Evolutionary conservation across 2,888 invertebrate genomes (phyloP), one percentile per base, ranked within the genome.

Genomic region (Amaurobius ferox): DNA sequence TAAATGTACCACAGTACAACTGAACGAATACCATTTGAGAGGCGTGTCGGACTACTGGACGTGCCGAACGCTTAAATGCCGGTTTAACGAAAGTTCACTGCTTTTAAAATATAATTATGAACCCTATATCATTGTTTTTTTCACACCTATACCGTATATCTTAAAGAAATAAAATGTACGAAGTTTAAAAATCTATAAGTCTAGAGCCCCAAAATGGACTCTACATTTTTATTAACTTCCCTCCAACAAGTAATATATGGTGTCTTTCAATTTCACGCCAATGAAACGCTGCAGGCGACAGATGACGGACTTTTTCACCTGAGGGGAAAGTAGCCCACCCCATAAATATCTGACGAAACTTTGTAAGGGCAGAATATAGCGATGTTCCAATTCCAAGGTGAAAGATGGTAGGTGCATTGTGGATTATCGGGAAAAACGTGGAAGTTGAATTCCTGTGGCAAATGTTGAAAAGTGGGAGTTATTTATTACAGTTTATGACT

Each of bases 301-400:
- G 6, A 23, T 19, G 23, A n/a, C n/a, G n/a, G n/a, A n/a, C n/a
- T n/a, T 55, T 3, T 23, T 55, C 16, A 19, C 5, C 16, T 44
- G 5, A 3, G 55, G 23, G 23, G 11, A 23, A 55, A 23, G 1
- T 1, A 2, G 23, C 55, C 55, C 19, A 19, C 55, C 23, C 19
- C 55, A 55, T 55, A 55, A 55, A 55, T 55, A 6, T 55, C 55
- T 23, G 55, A 55, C 55, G 55, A 55, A 55, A 23, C 23, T 55
- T 55, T 55, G 23, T 23, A 3, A 16, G 11, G 55, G 2, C 55
- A 55, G 23, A 55, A 55, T 55, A 6, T 23, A 55, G 5, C 23
- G 19, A 55, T 6, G 55, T 23, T 7, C n/a, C 55, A 55, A 55
- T 55, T 23, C 23, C 16, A 55, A 2, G 44, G 55, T 55, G 16